A percentile compares a stretch with the other conserved stretches of the same genome.
These are phyloP conservation scores for Melinopterus prodromus DNA, from an alignment of 2,888 invertebrate genomes.

Conservation along the genomic window DNA sequence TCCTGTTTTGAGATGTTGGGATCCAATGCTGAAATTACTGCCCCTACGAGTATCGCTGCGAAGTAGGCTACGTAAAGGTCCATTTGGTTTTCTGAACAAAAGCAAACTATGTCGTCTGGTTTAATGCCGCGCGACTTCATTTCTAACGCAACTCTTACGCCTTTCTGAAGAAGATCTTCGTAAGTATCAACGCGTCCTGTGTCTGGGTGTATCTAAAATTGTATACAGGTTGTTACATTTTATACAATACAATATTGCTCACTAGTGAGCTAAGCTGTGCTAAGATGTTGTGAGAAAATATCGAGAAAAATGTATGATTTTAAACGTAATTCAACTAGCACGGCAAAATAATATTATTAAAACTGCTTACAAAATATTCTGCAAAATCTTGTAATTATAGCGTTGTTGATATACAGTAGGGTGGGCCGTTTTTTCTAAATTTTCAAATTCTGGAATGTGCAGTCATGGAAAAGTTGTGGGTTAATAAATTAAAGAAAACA, in stretches of 20 bases:
- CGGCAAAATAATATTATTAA: no score
- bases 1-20: constrained; percentile 48
- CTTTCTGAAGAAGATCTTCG: constrained; percentile 21
- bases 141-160: constrained; percentile 28
- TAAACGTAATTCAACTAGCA: no score
- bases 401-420: no score
- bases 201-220: constrained; percentile 24
- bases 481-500: no score
- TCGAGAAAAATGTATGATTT: no score
- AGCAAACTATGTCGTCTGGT: constrained; percentile 58
- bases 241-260: no score
- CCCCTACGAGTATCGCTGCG: constrained; percentile 61
- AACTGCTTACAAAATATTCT: no score
- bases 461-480: no score
- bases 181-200: constrained; percentile 30
- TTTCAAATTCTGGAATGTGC: no score
- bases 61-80: constrained; percentile 62
- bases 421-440: no score
- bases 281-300: background rate
- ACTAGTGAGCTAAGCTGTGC: background rate
- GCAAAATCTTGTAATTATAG: no score
- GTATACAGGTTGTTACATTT: background rate
- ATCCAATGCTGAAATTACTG: constrained; percentile 51
- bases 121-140: constrained; percentile 29
- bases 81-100: constrained; percentile 62